Conservation (phyloP, 2,113 vertebrate species). For the Ochotona curzoniae region DNA sequence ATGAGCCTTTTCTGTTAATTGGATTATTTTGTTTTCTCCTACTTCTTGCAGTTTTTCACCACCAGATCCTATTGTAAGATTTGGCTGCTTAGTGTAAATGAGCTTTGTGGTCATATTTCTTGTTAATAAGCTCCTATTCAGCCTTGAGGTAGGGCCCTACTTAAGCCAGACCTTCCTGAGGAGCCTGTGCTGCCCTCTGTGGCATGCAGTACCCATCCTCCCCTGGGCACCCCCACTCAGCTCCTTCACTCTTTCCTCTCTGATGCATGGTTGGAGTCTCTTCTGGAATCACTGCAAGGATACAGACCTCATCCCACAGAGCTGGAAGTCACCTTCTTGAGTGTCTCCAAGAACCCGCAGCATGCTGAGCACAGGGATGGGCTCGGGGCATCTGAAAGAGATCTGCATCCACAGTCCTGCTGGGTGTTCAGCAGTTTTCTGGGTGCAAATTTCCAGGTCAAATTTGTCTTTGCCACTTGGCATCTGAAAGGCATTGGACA, state of each 20-base stretch:
- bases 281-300: not conserved
- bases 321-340: too few relatives aligned
- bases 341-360: not conserved
- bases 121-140: not conserved
- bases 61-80: not conserved
- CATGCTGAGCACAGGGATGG: not conserved
- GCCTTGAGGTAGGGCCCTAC: not conserved
- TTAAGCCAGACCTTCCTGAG: not conserved
- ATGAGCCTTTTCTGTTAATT: not conserved
- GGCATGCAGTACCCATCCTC: not conserved
- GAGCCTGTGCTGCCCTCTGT: not conserved
- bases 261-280: not conserved
- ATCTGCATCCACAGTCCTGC: not conserved
- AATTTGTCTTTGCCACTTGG: slow-evolving; percentile 1
- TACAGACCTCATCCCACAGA: too few relatives aligned
- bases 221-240: too few relatives aligned
- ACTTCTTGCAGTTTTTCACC: slow-evolving; percentile 66
- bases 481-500: not conserved
- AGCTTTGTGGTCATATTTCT: not conserved
- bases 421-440: not conserved
- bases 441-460: not conserved
- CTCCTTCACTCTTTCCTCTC: not conserved
- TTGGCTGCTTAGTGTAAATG: not conserved
- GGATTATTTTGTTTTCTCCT: not conserved
- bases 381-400: not conserved